Percentiles rank a stretch among this genome's conserved stretches.
These are phyloP conservation scores for Paguma larvata DNA, from an alignment of 2,797 vertebrate genomes.

Conservation along the genomic window DNA sequence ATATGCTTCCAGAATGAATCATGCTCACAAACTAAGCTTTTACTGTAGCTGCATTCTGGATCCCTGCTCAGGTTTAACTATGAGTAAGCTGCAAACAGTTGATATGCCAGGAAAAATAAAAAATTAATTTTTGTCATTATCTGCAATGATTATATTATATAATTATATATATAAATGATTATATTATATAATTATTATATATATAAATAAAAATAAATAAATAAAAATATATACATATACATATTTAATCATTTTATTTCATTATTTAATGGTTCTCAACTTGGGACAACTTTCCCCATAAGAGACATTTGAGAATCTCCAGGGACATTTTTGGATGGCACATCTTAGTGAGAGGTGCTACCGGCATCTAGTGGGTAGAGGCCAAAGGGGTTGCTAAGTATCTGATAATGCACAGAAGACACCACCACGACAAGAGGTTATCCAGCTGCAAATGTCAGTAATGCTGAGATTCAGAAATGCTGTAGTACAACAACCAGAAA, in stretches of 20 bases:
- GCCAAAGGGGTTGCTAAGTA: background rate
- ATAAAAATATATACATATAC: background rate
- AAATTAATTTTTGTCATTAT: background rate
- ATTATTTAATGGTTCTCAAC: background rate
- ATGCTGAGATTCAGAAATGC: background rate
- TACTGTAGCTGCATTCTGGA: background rate
- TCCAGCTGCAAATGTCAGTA: background rate
- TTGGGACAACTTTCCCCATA: background rate
- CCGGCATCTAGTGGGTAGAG: background rate
- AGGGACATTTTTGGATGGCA: background rate
- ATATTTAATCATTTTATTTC: background rate
- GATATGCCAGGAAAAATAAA: background rate
- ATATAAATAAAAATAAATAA: too few relatives aligned
- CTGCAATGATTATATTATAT: conserved; percentile 4
- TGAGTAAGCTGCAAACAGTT: background rate
- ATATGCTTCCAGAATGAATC: too few relatives aligned
- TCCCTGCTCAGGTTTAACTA: background rate
- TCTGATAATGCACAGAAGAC: background rate
- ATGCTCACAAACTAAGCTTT: too few relatives aligned
- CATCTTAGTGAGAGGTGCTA: background rate
- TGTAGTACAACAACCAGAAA: background rate
- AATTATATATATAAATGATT: background rate
- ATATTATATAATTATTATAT: too few relatives aligned
- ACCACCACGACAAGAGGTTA: background rate
- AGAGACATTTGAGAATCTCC: background rate